Conservation (phyloP, 2,113 vertebrate species). For the Peromyscus californicus region DNA sequence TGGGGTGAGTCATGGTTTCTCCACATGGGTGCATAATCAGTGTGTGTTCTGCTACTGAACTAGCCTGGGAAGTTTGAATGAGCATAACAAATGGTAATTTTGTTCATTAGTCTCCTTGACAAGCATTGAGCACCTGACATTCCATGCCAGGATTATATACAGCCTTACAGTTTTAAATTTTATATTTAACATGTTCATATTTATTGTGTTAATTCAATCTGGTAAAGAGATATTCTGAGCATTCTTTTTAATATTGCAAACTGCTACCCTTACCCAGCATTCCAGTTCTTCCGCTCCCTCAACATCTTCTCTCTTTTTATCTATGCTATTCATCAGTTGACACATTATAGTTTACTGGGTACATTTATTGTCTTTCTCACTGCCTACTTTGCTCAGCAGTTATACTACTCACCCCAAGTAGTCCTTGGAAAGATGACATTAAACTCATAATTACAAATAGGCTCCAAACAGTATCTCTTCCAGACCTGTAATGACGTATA, state of each 20-base stretch:
- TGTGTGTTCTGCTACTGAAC: neutral
- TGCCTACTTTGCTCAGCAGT: neutral
- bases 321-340: neutral
- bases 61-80: neutral
- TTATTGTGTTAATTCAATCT: neutral
- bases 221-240: neutral
- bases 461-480: neutral
- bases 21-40: neutral
- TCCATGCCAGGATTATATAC: neutral
- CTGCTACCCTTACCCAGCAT: neutral
- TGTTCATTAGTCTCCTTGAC: neutral
- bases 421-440: slow-evolving; percentile 2
- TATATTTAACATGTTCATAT: neutral
- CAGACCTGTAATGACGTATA: neutral
- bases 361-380: slow-evolving; percentile 4
- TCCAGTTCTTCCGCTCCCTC: neutral
- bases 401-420: neutral
- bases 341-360: neutral
- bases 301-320: neutral
- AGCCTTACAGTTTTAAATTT: neutral
- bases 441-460: slow-evolving; percentile 26
- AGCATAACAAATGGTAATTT: neutral
- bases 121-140: neutral
- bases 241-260: neutral
- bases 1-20: neutral